phyloP scores from a whole-genome alignment of 2,113 vertebrate species.

The Callospermophilus lateralis region DNA sequence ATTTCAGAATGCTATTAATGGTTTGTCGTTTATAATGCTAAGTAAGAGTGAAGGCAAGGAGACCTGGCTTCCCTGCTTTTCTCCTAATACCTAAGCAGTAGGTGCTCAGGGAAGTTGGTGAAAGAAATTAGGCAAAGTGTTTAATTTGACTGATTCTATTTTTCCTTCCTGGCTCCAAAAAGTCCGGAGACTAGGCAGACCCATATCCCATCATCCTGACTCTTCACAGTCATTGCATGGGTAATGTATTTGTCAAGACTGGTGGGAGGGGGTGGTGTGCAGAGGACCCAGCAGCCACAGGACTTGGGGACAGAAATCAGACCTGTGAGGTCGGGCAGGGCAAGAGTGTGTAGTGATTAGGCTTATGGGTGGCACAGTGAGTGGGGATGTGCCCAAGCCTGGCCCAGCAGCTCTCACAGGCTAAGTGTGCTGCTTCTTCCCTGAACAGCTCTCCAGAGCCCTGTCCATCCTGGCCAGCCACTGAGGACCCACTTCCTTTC shows the following conservation, averaged over 20 bases:
- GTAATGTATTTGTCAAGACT: not conserved
- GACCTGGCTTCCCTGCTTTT: not conserved
- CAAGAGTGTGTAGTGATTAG: too few species aligned
- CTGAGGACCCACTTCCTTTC: not conserved
- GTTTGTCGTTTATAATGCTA: not conserved
- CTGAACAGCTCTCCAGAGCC: not conserved
- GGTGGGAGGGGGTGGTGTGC: not conserved
- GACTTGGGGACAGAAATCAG: not conserved
- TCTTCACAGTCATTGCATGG: not conserved
- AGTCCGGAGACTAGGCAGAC: not conserved
- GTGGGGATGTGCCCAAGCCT: not conserved
- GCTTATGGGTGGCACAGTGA: not conserved
- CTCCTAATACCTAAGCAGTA: not conserved
- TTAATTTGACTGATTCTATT: not conserved
- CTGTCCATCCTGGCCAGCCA: not conserved
- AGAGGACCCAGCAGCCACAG: not conserved
- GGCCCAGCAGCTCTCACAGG: not conserved
- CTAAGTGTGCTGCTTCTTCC: not conserved
- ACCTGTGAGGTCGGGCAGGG: too few species aligned
- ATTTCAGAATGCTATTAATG: not conserved
- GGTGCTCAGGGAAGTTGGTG: not conserved
- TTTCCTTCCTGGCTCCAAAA: not conserved
- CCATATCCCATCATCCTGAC: not conserved
- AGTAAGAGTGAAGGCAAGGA: not conserved
- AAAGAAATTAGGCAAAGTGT: not conserved